These are phyloP conservation scores for Ciconia boyciana DNA, from an alignment of 2,113 vertebrate species.

Conservation along the genomic window DNA sequence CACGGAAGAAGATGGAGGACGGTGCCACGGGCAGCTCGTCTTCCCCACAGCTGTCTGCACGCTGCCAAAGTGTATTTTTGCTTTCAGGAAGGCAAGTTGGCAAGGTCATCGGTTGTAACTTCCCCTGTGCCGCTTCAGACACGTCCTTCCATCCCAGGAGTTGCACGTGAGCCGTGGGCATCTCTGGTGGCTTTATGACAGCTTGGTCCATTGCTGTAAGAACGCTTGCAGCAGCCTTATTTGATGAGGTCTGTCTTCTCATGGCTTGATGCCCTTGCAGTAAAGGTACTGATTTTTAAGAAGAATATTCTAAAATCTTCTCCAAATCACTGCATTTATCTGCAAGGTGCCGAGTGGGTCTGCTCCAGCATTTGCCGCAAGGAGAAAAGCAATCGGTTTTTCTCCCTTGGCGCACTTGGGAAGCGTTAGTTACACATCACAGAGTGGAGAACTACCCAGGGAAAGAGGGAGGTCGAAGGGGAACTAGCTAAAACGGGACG, in stretches of 20 bases:
- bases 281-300: background rate
- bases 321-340: background rate
- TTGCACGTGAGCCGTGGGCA: fast-evolving
- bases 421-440: fast-evolving
- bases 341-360: background rate
- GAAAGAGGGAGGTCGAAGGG: background rate
- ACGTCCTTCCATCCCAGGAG: background rate
- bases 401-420: background rate
- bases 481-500: fast-evolving
- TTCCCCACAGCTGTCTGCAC: background rate
- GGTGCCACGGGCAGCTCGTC: fast-evolving
- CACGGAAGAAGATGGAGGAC: background rate
- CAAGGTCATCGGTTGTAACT: fast-evolving
- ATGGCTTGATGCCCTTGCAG: fast-evolving
- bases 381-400: background rate
- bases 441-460: background rate
- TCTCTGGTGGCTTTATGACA: background rate
- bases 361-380: fast-evolving
- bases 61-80: background rate
- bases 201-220: background rate
- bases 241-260: background rate
- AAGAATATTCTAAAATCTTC: background rate
- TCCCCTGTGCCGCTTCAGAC: background rate
- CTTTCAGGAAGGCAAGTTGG: background rate
- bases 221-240: background rate